phyloP scores from a whole-genome alignment of 2,113 vertebrate genomes.

The Ammodytes marinus region DNA sequence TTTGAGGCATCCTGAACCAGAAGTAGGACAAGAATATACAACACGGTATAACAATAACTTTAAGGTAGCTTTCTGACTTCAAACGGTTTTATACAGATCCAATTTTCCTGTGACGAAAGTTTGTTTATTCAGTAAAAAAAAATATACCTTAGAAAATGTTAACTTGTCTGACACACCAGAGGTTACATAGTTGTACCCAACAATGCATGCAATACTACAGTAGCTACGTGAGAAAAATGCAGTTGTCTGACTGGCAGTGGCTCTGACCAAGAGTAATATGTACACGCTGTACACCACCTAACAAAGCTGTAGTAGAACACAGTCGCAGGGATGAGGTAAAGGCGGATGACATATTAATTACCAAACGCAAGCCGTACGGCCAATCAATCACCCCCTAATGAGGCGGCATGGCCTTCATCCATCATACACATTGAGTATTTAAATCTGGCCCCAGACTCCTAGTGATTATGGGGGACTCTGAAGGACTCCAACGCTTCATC shows the following conservation, averaged over 20 bases:
- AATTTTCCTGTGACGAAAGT: too few relatives aligned
- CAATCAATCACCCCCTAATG: conserved; percentile 81
- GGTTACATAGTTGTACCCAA: neutral
- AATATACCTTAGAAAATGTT: too few relatives aligned
- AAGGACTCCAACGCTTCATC: conserved; percentile 70
- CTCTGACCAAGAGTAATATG: conserved; percentile 32
- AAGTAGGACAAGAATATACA: too few relatives aligned
- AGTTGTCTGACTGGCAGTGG: neutral
- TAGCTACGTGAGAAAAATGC: neutral
- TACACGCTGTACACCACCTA: conserved; percentile 8
- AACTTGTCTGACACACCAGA: too few relatives aligned
- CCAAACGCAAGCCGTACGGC: conserved; percentile 54
- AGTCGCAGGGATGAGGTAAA: conserved; percentile 39
- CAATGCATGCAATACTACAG: neutral
- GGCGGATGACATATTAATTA: conserved; percentile 75
- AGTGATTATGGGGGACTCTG: conserved; percentile 73
- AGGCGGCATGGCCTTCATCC: conserved; percentile 73
- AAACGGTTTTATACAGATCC: too few relatives aligned
- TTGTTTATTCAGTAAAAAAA: too few relatives aligned
- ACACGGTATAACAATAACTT: too few relatives aligned
- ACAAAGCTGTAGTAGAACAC: conserved; percentile 55
- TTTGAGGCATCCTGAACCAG: too few relatives aligned
- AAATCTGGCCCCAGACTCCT: conserved; percentile 69
- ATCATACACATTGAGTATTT: conserved; percentile 80
- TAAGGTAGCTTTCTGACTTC: too few relatives aligned